phyloP scores from a whole-genome alignment of 2,113 vertebrate species.

The Erpornis zantholeuca region DNA sequence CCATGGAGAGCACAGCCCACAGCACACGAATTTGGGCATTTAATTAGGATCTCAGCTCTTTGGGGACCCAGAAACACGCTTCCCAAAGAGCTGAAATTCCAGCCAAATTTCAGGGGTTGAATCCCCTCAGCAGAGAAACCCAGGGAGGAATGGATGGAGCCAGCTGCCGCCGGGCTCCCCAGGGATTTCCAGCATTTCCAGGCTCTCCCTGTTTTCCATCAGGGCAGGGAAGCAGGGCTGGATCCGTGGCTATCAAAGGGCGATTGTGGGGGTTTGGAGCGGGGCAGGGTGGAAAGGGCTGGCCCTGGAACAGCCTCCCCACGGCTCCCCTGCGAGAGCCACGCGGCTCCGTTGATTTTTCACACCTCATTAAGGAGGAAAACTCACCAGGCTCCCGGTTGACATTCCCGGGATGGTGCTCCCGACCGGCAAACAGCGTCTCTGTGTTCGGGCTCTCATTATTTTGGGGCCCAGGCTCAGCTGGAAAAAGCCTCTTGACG shows the following conservation, averaged over 20 bases:
- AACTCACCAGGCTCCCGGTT: not conserved
- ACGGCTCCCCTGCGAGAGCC: not conserved
- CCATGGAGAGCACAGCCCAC: too few relatives aligned
- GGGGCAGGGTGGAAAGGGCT: not conserved
- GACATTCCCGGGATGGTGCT: not conserved
- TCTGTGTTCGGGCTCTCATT: not conserved
- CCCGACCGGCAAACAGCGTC: not conserved
- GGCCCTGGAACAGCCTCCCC: not conserved
- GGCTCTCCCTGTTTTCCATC: not conserved
- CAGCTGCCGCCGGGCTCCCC: fast-evolving
- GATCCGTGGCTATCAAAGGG: not conserved
- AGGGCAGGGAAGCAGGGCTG: not conserved
- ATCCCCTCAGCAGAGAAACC: not conserved
- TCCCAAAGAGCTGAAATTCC: too few relatives aligned
- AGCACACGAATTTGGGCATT: too few relatives aligned
- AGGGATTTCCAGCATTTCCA: not conserved
- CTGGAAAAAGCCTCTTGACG: not conserved
- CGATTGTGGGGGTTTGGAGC: not conserved
- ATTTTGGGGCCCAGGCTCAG: not conserved
- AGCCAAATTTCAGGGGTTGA: not conserved
- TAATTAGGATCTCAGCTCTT: too few relatives aligned
- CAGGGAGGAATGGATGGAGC: not conserved
- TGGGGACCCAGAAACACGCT: too few relatives aligned
- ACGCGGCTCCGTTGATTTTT: conserved; percentile 25
- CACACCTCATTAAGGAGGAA: conserved; percentile 53